Base-by-base conservation (phyloP, 2,888 invertebrate genomes). In the Acronicta aceris region DNA sequence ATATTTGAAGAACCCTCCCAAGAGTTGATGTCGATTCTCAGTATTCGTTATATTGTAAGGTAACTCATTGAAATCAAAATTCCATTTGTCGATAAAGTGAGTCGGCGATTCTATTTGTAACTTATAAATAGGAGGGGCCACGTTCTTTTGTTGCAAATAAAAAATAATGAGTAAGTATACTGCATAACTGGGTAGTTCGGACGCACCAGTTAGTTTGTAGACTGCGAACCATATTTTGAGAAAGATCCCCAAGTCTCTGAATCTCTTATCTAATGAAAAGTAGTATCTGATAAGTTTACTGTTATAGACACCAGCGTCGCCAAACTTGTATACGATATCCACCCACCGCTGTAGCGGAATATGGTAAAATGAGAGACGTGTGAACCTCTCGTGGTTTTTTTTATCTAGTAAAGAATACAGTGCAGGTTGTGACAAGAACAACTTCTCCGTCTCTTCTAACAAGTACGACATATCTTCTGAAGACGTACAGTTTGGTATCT, bases 1-100 rank as follows among this genome's bases (percentile, higher is more conserved):
- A 59, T 72, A 78, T n/a, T 68, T 51, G 12, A 75, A 79, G 58
- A 79, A 79, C 0, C 71, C 70, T 8, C 74, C 74, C 16, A 78
- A 30, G 12, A 78, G 55, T 41, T 74, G 53, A 25, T 75, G 54
- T n/a, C 72, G 5, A 13, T n/a, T 65, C 1, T 47, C 46, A 0
- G 38, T 49, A 1, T 55, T 59, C 1, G 41, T 53, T 13, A 54
- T 15, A 21, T 16, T 48, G 27, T 9, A 65, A 1, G 65, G 46
- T 5, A 65, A 13, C 45, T 65, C n/a, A 36, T 53, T 46, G 38
- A 50, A 65, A 4, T 16, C 17, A 21, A 53, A 9, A 17, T 54
- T 17, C 66, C 53, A 54, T n/a, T 13, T 15, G 4, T 41, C 10
- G 12, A 46, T 0, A 6, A 21, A 10, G 1, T 53, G 6, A 13